Conservation (phyloP, 2,888 invertebrate genomes). For the Chymomyza fuscimana region DNA sequence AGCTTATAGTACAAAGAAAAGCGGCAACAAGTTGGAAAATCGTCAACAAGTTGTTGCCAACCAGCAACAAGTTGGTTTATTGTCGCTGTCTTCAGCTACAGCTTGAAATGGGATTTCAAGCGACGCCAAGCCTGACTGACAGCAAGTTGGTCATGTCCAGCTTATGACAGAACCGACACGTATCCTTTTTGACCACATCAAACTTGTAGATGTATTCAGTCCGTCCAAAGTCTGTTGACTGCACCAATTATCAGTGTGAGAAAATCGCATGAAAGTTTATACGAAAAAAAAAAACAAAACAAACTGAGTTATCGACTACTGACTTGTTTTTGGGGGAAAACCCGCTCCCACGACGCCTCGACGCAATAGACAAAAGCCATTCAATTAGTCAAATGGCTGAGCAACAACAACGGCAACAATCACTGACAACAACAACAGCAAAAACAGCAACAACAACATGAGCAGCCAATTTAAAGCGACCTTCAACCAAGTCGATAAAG, state of each 20-base stretch:
- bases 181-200: conserved; percentile 56
- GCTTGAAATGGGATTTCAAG: conserved; percentile 52
- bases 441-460: conserved; percentile 8
- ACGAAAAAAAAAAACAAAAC: conserved; percentile 9
- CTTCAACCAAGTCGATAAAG: conserved; percentile 44
- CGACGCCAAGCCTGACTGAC: conserved; percentile 48
- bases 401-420: conserved; percentile 14
- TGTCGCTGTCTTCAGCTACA: neutral
- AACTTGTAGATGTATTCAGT: conserved; percentile 40
- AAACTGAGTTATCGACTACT: conserved; percentile 13
- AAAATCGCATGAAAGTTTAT: conserved; percentile 38
- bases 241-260: conserved; percentile 60
- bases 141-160: conserved; percentile 49
- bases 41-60: neutral
- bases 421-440: conserved; percentile 11
- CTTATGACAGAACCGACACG: conserved; percentile 50
- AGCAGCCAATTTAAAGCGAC: conserved; percentile 56
- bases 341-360: conserved; percentile 19
- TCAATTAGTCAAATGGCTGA: conserved; percentile 38
- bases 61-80: conserved; percentile 37
- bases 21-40: neutral
- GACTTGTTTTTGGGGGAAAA: conserved; percentile 8
- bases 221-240: conserved; percentile 45
- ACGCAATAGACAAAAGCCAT: conserved; percentile 15
- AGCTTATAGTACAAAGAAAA: conserved; percentile 1